A percentile compares a stretch with the other conserved stretches of the same genome.
Conservation (phyloP, 2,797 vertebrate species). For the Oophaga sylvatica region DNA sequence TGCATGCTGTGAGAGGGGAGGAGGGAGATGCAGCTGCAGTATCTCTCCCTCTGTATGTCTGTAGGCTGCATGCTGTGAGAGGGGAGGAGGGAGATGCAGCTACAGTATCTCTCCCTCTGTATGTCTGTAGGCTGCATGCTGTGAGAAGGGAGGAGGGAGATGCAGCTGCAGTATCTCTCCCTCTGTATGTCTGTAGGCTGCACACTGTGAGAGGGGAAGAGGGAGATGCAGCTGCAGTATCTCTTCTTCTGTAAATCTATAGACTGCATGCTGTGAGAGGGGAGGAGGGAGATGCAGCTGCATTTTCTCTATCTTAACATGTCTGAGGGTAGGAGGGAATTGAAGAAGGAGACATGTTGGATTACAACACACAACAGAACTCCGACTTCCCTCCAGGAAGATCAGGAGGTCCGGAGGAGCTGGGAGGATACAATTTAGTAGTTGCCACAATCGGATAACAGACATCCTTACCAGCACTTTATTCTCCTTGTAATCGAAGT, state of each 20-base stretch:
- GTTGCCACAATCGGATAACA: background rate
- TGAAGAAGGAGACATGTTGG: background rate
- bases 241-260: background rate
- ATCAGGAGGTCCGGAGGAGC: too few species aligned
- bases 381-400: too few species aligned
- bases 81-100: background rate
- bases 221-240: background rate
- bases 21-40: background rate
- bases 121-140: background rate
- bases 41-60: background rate
- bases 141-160: background rate
- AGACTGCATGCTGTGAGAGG: too few species aligned
- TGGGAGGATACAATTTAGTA: too few species aligned
- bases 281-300: background rate
- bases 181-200: background rate
- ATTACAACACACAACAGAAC: too few species aligned
- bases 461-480: conserved; percentile 70
- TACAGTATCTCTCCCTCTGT: background rate
- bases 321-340: background rate
- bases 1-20: background rate
- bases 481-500: rapidly evolving
- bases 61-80: background rate
- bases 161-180: background rate
- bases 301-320: background rate
- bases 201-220: background rate